Percentiles rank a stretch among this genome's conserved stretches.
These are phyloP conservation scores for Octopus sinensis DNA, from an alignment of 1,140 invertebrate species.

Conservation along the genomic window DNA sequence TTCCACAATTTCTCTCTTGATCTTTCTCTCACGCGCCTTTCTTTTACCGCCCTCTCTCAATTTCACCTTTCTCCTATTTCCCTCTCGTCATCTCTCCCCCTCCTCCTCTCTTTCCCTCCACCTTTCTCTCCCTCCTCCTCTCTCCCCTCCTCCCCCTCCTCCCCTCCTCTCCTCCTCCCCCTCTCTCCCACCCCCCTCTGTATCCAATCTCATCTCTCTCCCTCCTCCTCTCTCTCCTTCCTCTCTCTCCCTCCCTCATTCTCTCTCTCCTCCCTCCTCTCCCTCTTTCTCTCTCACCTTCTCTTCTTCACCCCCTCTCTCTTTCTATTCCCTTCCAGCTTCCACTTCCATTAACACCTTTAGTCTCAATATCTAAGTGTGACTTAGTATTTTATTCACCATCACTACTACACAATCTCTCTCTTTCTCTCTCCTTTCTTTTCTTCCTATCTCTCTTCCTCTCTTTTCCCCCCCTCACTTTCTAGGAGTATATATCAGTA, in stretches of 20 bases:
- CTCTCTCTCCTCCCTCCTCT: not conserved
- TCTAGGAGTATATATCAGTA: no score
- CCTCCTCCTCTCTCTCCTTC: not conserved
- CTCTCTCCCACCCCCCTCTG: not conserved
- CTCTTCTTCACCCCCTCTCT: not conserved
- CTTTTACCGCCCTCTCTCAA: not conserved
- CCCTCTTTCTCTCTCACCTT: not conserved
- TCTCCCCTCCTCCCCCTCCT: not conserved
- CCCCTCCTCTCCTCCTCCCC: not conserved
- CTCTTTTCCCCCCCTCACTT: not conserved
- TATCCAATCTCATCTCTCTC: not conserved
- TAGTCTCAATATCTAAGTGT: not conserved
- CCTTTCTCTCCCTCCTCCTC: not conserved
- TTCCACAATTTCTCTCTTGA: not conserved
- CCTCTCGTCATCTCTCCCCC: not conserved
- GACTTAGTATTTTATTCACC: not conserved
- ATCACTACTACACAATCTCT: not conserved
- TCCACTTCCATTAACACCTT: not conserved
- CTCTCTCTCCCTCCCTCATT: not conserved
- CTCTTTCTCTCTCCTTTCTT: not conserved
- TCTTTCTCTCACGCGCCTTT: not conserved
- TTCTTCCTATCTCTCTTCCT: not conserved
- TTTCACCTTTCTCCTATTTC: not conserved
- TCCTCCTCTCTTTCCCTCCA: not conserved
- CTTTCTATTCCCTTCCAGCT: not conserved